These are phyloP conservation scores for mouse (Mus musculus) DNA, from an alignment of 2,113 vertebrate species.

Conservation along the genomic window DNA sequence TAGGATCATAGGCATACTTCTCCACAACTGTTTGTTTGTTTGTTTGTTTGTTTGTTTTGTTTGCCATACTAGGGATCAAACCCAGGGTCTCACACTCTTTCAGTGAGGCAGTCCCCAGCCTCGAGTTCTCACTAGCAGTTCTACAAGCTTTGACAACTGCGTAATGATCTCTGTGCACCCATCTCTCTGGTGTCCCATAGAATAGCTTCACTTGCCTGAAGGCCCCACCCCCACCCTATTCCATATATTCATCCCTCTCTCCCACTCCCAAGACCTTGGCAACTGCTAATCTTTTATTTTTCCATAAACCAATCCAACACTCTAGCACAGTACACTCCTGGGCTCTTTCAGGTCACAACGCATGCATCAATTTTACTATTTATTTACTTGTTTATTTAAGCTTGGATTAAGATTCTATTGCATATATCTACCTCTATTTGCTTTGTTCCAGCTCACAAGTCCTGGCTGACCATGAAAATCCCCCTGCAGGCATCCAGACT, in stretches of 20 bases:
- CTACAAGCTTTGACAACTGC: neutral
- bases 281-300: neutral
- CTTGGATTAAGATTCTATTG: neutral
- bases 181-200: accelerated
- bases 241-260: neutral
- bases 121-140: neutral
- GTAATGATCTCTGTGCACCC: too few relatives aligned
- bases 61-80: neutral
- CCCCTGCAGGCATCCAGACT: neutral
- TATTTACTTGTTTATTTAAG: neutral
- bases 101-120: neutral
- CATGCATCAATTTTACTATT: neutral
- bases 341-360: neutral
- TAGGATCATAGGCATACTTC: neutral
- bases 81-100: neutral
- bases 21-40: neutral
- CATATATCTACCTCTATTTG: neutral
- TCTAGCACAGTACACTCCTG: neutral
- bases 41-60: neutral
- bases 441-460: neutral
- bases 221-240: accelerated
- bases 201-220: neutral
- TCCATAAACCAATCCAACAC: neutral
- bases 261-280: neutral
- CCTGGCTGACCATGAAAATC: too few relatives aligned